Percentiles rank a stretch among this genome's conserved stretches.
These are phyloP conservation scores for Cacoxenus indagator DNA, from an alignment of 2,888 invertebrate species.

Conservation along the genomic window DNA sequence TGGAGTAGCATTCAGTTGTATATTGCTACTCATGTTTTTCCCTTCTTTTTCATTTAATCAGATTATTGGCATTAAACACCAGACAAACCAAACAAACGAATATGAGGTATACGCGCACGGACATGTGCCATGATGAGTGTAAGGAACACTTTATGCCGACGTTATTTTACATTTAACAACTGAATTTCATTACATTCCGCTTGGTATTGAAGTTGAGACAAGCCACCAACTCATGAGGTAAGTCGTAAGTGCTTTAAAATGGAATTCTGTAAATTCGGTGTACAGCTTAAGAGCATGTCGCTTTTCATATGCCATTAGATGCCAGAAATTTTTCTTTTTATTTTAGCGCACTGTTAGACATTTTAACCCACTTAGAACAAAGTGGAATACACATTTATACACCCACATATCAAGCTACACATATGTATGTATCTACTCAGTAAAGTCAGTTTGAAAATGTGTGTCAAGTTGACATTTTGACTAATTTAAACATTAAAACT, in stretches of 20 bases:
- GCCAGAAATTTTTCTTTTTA: too few relatives aligned
- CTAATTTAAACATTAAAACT: constrained; percentile 22
- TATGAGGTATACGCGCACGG: neutral
- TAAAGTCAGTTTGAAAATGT: neutral
- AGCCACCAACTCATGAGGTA: too few relatives aligned
- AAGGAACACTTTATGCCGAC: too few relatives aligned
- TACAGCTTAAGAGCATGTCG: too few relatives aligned
- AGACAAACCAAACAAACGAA: neutral
- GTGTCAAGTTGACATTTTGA: constrained; percentile 21
- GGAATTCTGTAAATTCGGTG: too few relatives aligned
- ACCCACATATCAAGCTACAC: neutral
- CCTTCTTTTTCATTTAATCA: constrained; percentile 17
- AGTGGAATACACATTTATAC: neutral
- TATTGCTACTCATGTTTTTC: too few relatives aligned
- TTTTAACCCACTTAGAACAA: neutral
- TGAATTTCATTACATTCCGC: too few relatives aligned
- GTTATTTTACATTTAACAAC: neutral
- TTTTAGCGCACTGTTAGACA: neutral
- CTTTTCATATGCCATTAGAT: too few relatives aligned
- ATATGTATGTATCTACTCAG: neutral
- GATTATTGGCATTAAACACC: constrained; percentile 4
- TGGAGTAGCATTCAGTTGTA: too few relatives aligned
- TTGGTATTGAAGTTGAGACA: too few relatives aligned
- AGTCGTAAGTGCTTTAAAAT: too few relatives aligned
- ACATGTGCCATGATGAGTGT: too few relatives aligned